Evolutionary conservation across 2,888 invertebrate genomes (phyloP).

Genomic region (Pyrgus malvae): DNA sequence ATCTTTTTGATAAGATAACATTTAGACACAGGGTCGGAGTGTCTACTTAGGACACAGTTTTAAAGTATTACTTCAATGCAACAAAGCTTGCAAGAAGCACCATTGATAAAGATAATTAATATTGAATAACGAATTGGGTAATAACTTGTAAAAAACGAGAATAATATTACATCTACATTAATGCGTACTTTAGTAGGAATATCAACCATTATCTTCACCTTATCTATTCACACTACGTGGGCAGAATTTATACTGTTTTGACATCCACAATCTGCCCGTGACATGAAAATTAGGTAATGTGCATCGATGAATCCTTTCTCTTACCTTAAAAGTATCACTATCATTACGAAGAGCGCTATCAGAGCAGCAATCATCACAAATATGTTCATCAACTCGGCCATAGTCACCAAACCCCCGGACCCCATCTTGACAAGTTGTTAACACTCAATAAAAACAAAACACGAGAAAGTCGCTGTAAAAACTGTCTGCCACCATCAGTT

Average conservation of each 20-base stretch:
- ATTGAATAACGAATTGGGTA: too few species aligned
- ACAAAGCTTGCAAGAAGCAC: too few species aligned
- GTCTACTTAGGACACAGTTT: too few species aligned
- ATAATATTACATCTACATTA: too few species aligned
- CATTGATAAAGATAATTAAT: too few species aligned
- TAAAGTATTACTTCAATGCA: too few species aligned
- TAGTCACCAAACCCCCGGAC: constrained; percentile 83
- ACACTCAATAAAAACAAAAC: constrained; percentile 48
- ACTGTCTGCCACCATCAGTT: constrained; percentile 50
- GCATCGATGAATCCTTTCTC: constrained; percentile 33
- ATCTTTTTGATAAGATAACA: too few species aligned
- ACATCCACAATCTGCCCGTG: neutral
- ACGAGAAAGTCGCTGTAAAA: constrained; percentile 44
- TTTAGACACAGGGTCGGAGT: too few species aligned
- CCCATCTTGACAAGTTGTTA: constrained; percentile 53
- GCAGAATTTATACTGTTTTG: neutral
- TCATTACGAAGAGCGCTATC: constrained; percentile 88
- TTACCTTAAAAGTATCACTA: constrained; percentile 88
- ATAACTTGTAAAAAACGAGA: too few species aligned
- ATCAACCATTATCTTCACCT: neutral
- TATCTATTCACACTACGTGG: neutral
- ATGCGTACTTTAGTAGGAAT: neutral
- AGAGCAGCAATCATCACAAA: constrained; percentile 88
- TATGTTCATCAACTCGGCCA: constrained; percentile 88
- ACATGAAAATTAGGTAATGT: neutral